Percentiles rank a stretch among this genome's conserved stretches.
These are phyloP conservation scores for Hyposoter didymator DNA, from an alignment of 2,888 invertebrate genomes.

Conservation along the genomic window DNA sequence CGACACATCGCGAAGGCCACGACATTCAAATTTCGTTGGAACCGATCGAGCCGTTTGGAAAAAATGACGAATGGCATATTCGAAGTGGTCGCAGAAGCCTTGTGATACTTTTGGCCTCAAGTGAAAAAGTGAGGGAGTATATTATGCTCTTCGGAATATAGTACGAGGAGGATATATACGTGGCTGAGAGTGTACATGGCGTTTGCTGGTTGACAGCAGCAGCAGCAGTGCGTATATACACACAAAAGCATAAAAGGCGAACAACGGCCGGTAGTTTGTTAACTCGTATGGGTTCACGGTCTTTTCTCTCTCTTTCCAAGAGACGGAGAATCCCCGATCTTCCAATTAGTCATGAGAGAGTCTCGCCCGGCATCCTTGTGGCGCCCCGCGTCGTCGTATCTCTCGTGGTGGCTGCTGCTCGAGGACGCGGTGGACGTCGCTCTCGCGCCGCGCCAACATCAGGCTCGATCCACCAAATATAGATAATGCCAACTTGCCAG, in stretches of 20 bases:
- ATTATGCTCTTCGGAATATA: slow-evolving; percentile 35
- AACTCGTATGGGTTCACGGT: slow-evolving; percentile 58
- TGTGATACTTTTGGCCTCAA: not conserved
- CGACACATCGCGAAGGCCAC: not conserved
- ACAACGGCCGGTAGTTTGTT: slow-evolving; percentile 39
- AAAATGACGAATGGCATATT: slow-evolving; percentile 18
- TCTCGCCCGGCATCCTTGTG: slow-evolving; percentile 78
- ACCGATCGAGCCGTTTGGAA: not conserved
- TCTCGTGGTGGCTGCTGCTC: slow-evolving; percentile 65
- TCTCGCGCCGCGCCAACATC: not conserved
- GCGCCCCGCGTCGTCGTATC: slow-evolving; percentile 75
- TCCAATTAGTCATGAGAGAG: slow-evolving; percentile 69
- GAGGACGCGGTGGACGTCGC: slow-evolving; percentile 44
- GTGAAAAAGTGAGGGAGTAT: not conserved
- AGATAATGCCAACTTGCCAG: slow-evolving; percentile 40
- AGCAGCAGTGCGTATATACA: not conserved
- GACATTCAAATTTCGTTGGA: not conserved
- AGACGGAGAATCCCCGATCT: slow-evolving; percentile 61
- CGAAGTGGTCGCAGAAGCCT: not conserved
- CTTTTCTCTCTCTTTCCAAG: slow-evolving; percentile 34
- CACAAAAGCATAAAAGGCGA: slow-evolving; percentile 2
- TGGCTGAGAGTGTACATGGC: slow-evolving; percentile 14
- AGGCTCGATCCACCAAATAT: slow-evolving; percentile 61
- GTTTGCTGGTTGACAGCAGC: slow-evolving; percentile 1
- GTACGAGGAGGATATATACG: not conserved